Base-by-base conservation (phyloP, 2,888 invertebrate species). In the Bhutanitis thaidina region DNA sequence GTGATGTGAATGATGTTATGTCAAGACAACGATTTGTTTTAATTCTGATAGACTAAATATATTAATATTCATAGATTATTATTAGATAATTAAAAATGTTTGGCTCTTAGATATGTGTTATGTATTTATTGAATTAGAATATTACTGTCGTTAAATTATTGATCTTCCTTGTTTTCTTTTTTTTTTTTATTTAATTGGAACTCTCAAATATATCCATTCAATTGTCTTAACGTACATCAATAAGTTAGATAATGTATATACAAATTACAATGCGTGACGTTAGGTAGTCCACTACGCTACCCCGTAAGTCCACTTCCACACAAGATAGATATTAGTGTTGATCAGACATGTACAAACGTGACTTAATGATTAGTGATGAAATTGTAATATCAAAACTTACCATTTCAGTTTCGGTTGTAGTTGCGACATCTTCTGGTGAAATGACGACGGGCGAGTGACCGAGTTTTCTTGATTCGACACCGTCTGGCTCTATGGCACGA, bases 321-420 rank as follows among this genome's bases (percentile, higher is more conserved):
- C 67, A 60, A 62, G 60, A 61, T 52, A 60, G 55, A 56, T 49
- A 66, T 72, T 68, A 68, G 64, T 64, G 67, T 61, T 60, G 52
- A 53, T 55, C 52, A 61, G 57, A 62, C 53, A 45, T 59, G 57
- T 62, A 64, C 62, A 58, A 58, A 58, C 54, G 63, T 62, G 63
- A 58, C 48, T 62, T 60, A 61, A 53, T 39, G 35, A 38, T 40
- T 44, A 55, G 56, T 53, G 50, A 27, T 29, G 16, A 41, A 12
- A 7, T 15, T 12, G 30, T 29, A 9, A 8, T 1, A 9, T 25
- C 2, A 5, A 7, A 16, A 51, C 81, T 57, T 82, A 88, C 88
- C 78, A 72, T 68, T 59, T 88, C 88, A 0, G 80, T 68, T 69
- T 88, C 89, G 1, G 72, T 65, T 0, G 85, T 77, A 0, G 85